A percentile compares a stretch with the other conserved stretches of the same genome.
These are phyloP conservation scores for Psix sp. DNA, from an alignment of 1,140 invertebrate genomes.

Conservation along the genomic window DNA sequence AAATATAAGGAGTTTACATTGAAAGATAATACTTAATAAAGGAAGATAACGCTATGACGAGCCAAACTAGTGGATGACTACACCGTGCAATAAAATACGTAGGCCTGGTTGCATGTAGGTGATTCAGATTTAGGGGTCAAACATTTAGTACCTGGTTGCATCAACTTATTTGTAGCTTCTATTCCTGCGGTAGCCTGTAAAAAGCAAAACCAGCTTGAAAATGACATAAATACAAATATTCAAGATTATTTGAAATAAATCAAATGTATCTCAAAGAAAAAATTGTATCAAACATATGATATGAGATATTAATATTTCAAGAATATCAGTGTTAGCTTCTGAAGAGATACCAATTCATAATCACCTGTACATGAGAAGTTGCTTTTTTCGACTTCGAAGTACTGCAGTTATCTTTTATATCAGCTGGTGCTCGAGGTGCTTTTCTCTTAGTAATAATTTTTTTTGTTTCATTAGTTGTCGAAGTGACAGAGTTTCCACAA, in stretches of 20 bases:
- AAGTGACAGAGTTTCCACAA: constrained; percentile 23
- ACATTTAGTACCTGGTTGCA: constrained; percentile 72
- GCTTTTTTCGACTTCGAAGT: constrained; percentile 16
- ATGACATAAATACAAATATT: background rate
- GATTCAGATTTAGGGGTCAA: constrained; percentile 67
- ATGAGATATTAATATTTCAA: too few relatives aligned
- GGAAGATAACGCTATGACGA: constrained; percentile 22
- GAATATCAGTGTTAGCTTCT: too few relatives aligned
- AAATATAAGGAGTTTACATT: constrained; percentile 9
- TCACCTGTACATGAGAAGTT: constrained; percentile 42
- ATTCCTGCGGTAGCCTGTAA: constrained; percentile 64
- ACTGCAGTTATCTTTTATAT: constrained; percentile 5
- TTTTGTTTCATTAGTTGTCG: constrained; percentile 26
- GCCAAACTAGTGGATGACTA: constrained; percentile 59
- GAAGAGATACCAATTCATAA: background rate
- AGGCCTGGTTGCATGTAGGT: constrained; percentile 65
- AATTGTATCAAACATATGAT: too few relatives aligned
- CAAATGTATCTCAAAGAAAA: background rate
- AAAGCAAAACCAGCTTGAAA: constrained; percentile 20
- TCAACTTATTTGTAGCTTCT: constrained; percentile 50
- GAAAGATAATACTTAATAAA: constrained; percentile 16
- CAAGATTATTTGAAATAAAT: background rate
- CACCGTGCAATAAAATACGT: constrained; percentile 74
- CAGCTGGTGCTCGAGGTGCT: constrained; percentile 38
- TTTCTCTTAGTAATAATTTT: constrained; percentile 50